Evolutionary conservation across 2,888 invertebrate species (phyloP).

Genomic region (Drosophila suboccidentalis): DNA sequence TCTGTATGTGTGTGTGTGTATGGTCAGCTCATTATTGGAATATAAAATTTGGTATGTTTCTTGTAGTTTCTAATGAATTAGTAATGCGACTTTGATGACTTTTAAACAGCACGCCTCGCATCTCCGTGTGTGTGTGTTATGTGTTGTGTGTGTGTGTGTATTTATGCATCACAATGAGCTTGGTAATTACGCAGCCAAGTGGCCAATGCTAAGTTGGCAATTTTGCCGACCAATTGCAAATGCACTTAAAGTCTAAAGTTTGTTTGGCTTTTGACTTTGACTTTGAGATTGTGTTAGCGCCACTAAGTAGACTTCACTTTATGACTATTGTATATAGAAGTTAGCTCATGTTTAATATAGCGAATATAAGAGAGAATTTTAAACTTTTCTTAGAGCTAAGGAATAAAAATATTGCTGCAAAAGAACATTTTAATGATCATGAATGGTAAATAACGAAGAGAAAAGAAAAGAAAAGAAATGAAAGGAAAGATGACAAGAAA

Average conservation of each 20-base stretch:
- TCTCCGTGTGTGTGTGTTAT: slow-evolving; percentile 1
- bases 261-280: slow-evolving; percentile 18
- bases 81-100: slow-evolving; percentile 59
- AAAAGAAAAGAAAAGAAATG: no score
- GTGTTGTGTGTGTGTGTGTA: slow-evolving; percentile 10
- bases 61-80: slow-evolving; percentile 47
- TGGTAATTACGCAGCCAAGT: slow-evolving; percentile 24
- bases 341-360: not conserved
- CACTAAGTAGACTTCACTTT: slow-evolving; percentile 1
- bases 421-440: not conserved
- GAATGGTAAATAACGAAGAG: no score
- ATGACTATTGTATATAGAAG: not conserved
- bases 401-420: not conserved
- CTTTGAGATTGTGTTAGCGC: not conserved
- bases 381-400: not conserved
- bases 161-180: slow-evolving; percentile 16
- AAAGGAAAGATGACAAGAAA: no score
- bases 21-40: slow-evolving; percentile 39
- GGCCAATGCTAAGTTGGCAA: slow-evolving; percentile 37
- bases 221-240: slow-evolving; percentile 20
- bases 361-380: not conserved
- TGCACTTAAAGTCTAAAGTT: slow-evolving; percentile 18
- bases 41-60: slow-evolving; percentile 17
- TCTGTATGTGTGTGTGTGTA: not conserved
- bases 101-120: slow-evolving; percentile 33